phyloP scores from a whole-genome alignment of 2,113 vertebrate species.

The Alethe diademata region DNA sequence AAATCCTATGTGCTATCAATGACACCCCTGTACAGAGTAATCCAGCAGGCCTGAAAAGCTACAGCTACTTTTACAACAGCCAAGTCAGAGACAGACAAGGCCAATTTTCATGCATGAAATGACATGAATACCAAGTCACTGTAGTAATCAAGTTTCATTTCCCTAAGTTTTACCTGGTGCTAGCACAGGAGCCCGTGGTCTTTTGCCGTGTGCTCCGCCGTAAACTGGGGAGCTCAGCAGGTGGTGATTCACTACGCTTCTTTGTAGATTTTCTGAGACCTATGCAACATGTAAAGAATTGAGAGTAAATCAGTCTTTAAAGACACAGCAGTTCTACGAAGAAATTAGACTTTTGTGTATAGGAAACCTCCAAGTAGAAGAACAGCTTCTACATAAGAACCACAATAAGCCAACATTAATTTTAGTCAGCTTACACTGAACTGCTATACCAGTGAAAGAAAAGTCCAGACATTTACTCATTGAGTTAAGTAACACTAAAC shows the following conservation, averaged over 20 bases:
- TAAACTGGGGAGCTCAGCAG: conserved; percentile 99
- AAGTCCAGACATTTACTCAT: neutral
- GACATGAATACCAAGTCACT: neutral
- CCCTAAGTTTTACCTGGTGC: conserved; percentile 85
- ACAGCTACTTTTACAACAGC: neutral
- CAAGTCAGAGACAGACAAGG: neutral
- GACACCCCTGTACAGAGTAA: neutral
- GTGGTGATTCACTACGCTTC: conserved; percentile 99
- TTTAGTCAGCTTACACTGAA: neutral
- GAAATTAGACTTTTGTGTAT: neutral
- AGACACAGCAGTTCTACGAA: neutral
- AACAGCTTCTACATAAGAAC: neutral
- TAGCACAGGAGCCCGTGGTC: conserved; percentile 99
- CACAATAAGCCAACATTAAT: neutral
- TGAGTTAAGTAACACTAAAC: neutral
- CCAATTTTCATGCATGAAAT: neutral
- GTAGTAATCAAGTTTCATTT: neutral
- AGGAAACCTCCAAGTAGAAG: neutral
- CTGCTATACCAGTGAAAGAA: neutral
- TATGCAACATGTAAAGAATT: conserved; percentile 18
- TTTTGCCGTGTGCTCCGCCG: conserved; percentile 99
- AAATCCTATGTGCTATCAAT: neutral
- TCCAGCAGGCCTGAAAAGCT: neutral
- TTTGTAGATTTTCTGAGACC: conserved; percentile 97
- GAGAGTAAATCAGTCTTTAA: neutral